phyloP scores from a whole-genome alignment of 2,797 vertebrate species.

The Delichon dasypus region DNA sequence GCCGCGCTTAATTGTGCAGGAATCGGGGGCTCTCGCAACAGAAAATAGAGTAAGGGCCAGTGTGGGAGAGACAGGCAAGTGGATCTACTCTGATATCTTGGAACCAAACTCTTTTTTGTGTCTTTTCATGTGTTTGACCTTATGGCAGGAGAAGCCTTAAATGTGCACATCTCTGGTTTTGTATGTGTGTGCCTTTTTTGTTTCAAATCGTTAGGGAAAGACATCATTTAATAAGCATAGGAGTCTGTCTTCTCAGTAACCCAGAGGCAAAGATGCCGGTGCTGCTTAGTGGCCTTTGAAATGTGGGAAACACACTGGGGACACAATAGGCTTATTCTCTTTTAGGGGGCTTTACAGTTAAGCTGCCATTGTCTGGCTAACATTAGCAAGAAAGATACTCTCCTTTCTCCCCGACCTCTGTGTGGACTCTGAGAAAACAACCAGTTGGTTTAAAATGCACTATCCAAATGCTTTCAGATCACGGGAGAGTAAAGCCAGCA shows the following conservation, averaged over 20 bases:
- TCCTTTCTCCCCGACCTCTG: constrained; percentile 37
- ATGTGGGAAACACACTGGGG: constrained; percentile 74
- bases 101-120: constrained; percentile 48
- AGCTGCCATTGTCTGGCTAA: constrained; percentile 62
- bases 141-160: constrained; percentile 63
- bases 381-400: constrained; percentile 62
- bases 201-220: constrained; percentile 65
- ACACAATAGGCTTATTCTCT: constrained; percentile 68
- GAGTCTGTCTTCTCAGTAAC: constrained; percentile 61
- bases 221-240: constrained; percentile 53
- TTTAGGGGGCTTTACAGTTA: constrained; percentile 67
- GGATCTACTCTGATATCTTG: constrained; percentile 27
- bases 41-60: not conserved
- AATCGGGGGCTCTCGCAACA: not conserved
- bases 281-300: constrained; percentile 69
- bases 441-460: constrained; percentile 55
- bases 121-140: constrained; percentile 63
- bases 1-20: constrained; percentile 37
- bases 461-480: constrained; percentile 49
- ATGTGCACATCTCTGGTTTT: constrained; percentile 49
- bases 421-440: constrained; percentile 59
- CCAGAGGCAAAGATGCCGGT: constrained; percentile 63
- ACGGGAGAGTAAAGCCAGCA: constrained; percentile 24
- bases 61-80: constrained; percentile 47
- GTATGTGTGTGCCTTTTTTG: constrained; percentile 57